Conservation (phyloP, 2,113 vertebrate genomes). For the Bufo gargarizans region DNA sequence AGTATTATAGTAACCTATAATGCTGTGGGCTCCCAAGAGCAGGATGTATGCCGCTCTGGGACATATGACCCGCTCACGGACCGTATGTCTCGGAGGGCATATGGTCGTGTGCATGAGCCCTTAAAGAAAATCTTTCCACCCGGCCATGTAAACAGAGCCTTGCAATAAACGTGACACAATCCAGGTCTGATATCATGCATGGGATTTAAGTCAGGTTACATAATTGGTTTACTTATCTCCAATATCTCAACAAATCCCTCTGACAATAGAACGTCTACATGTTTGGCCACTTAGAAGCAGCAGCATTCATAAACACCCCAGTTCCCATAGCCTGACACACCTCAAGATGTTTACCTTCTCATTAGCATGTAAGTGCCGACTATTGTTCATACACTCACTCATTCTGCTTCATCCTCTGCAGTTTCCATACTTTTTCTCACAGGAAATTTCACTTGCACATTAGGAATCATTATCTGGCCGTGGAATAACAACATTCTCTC, state of each 20-base stretch:
- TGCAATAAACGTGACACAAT: not conserved
- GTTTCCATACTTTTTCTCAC: not conserved
- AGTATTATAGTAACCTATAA: no score
- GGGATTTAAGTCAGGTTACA: not conserved
- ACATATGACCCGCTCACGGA: no score
- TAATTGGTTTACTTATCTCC: not conserved
- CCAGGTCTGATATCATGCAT: not conserved
- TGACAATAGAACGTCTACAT: constrained; percentile 8
- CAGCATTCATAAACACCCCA: not conserved
- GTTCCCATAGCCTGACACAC: constrained; percentile 12
- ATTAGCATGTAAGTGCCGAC: not conserved
- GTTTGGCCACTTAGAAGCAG: not conserved
- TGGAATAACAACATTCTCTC: not conserved
- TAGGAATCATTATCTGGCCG: not conserved
- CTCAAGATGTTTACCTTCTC: not conserved
- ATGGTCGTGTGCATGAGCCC: no score
- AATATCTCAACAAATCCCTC: constrained; percentile 9
- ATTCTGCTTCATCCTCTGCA: not conserved
- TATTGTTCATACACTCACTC: not conserved
- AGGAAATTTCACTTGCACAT: not conserved
- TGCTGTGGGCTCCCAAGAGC: no score
- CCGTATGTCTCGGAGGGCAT: no score
- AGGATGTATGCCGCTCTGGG: no score
- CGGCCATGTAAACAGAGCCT: not conserved
- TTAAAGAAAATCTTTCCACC: not conserved